A percentile compares a stretch with the other conserved stretches of the same genome.
Conservation (phyloP, 2,797 vertebrate species). For the Syngnathus rostellatus region DNA sequence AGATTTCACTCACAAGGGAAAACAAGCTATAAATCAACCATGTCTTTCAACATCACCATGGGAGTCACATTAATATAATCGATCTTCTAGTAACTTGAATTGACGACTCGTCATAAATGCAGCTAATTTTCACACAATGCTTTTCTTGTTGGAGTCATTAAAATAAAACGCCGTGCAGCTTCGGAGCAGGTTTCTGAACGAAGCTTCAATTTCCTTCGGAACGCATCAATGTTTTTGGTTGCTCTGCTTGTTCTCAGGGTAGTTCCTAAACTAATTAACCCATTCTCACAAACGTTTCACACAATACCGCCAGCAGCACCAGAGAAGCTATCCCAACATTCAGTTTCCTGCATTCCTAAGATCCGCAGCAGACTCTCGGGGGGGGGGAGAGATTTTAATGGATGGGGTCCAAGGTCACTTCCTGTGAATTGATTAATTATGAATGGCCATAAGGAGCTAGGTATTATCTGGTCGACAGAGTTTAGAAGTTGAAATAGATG, state of each 20-base stretch:
- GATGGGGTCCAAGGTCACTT: constrained; percentile 59
- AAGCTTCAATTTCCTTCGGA: too few relatives aligned
- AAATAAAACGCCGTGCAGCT: too few relatives aligned
- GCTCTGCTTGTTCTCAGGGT: too few relatives aligned
- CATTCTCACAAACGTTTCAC: background rate
- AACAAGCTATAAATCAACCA: background rate
- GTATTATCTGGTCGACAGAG: constrained; percentile 20
- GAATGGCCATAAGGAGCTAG: constrained; percentile 29
- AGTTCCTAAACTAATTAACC: too few relatives aligned
- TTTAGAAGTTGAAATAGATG: background rate
- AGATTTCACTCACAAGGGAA: background rate
- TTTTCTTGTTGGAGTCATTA: too few relatives aligned
- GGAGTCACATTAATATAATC: background rate
- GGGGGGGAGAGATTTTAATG: constrained; percentile 45
- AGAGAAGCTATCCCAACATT: background rate
- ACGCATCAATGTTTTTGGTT: too few relatives aligned
- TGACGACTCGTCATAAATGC: background rate
- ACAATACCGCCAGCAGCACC: background rate
- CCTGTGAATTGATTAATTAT: constrained; percentile 60
- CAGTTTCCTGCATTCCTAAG: constrained; percentile 55
- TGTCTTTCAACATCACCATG: background rate
- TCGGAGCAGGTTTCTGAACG: too few relatives aligned
- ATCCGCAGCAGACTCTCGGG: constrained; percentile 27
- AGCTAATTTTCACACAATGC: too few relatives aligned
- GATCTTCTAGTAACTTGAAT: background rate